These are phyloP conservation scores for Arion vulgaris DNA, from an alignment of 1,140 invertebrate species.

Conservation along the genomic window DNA sequence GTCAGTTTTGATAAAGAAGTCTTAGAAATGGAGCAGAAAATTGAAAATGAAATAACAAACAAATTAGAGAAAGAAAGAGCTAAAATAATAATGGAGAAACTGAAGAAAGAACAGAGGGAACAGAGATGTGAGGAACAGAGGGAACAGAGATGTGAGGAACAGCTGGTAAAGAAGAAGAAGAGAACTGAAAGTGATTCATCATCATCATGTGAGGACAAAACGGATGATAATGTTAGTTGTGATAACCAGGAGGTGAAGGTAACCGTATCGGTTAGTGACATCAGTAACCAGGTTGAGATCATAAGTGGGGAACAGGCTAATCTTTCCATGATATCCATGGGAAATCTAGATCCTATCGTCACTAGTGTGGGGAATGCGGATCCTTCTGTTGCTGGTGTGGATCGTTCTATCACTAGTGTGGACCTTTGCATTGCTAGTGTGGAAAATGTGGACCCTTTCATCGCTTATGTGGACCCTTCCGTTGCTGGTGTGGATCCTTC, in stretches of 20 bases:
- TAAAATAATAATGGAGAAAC: conserved; percentile 4
- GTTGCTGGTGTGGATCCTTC: too few relatives aligned
- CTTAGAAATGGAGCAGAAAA: conserved; percentile 14
- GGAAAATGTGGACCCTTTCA: too few relatives aligned
- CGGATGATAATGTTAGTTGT: neutral
- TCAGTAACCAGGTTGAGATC: neutral
- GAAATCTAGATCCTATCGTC: neutral
- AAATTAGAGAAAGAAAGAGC: conserved; percentile 9
- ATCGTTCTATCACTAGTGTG: too few relatives aligned
- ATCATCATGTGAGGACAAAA: too few relatives aligned
- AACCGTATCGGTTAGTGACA: neutral
- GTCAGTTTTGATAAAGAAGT: neutral
- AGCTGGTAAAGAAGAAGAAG: neutral
- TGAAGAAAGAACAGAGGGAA: conserved; percentile 21
- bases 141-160: conserved; percentile 1
- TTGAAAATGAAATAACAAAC: conserved; percentile 1
- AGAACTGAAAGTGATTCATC: neutral
- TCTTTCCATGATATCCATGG: neutral
- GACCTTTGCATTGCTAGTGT: too few relatives aligned
- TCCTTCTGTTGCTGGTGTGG: too few relatives aligned
- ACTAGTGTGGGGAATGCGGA: too few relatives aligned
- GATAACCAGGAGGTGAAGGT: neutral
- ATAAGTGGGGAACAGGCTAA: neutral
- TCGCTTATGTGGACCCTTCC: too few relatives aligned
- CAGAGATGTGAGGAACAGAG: conserved; percentile 11